phyloP scores from a whole-genome alignment of 2,797 vertebrate species.

The Danio kyathit region DNA sequence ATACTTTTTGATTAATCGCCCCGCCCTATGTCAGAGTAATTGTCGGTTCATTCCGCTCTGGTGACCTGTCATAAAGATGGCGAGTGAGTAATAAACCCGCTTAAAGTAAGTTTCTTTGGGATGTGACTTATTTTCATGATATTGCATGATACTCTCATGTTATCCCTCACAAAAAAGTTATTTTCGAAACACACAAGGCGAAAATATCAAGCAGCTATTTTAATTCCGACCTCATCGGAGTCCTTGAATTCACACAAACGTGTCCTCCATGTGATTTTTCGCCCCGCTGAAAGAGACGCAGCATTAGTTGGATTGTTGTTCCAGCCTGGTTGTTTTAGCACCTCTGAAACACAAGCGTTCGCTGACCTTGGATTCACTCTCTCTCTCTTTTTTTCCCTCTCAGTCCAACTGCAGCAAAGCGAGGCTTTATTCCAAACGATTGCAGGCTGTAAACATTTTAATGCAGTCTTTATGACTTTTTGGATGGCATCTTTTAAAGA shows the following conservation, averaged over 20 bases:
- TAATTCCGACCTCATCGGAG: conserved; percentile 11
- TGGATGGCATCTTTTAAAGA: conserved; percentile 45
- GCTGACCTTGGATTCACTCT: conserved; percentile 56
- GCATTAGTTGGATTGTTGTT: conserved; percentile 48
- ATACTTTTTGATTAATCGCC: no score
- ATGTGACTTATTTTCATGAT: no score
- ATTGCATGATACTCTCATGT: no score
- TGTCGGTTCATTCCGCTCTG: no score
- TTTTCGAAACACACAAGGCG: background rate
- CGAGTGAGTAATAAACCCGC: no score
- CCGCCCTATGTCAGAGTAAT: no score
- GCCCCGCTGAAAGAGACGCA: conserved; percentile 29
- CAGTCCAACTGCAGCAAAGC: conserved; percentile 14
- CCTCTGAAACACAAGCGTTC: conserved; percentile 53
- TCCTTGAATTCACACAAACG: conserved; percentile 29
- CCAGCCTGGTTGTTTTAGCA: conserved; percentile 44
- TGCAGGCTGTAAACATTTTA: conserved; percentile 59
- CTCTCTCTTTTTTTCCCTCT: conserved; percentile 10
- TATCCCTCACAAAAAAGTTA: no score
- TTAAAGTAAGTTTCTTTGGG: no score
- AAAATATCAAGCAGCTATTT: background rate
- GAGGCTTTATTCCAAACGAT: conserved; percentile 34
- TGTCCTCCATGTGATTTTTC: conserved; percentile 23
- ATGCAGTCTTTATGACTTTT: conserved; percentile 51
- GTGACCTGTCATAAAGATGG: no score